Evolutionary conservation across 2,888 invertebrate species (phyloP).

Genomic region (Limnephilus auricula): DNA sequence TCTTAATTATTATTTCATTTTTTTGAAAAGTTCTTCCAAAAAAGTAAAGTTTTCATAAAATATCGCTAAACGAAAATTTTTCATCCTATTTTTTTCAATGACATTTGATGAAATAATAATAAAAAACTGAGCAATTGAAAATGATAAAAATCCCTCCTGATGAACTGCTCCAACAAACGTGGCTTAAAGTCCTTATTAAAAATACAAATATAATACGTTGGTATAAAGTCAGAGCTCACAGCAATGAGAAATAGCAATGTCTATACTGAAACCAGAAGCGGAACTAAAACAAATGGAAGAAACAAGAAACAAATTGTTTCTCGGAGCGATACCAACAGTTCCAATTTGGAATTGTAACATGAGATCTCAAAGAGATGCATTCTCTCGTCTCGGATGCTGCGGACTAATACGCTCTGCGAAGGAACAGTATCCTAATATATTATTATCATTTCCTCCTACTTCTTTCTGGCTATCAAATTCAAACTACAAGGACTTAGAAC

Average conservation of each 20-base stretch:
- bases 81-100: no score
- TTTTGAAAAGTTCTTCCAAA: no score
- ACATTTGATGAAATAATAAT: no score
- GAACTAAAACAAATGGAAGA: conserved; percentile 25
- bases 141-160: not conserved
- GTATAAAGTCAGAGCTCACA: not conserved
- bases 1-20: no score
- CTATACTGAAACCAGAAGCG: conserved; percentile 18
- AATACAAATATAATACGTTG: not conserved
- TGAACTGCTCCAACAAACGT: not conserved
- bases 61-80: no score
- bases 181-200: not conserved
- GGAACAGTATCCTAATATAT: not conserved
- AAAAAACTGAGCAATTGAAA: no score
- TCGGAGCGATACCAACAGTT: conserved; percentile 4
- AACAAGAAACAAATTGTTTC: not conserved
- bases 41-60: no score
- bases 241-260: not conserved
- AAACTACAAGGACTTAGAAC: not conserved
- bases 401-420: not conserved
- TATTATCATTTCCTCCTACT: not conserved
- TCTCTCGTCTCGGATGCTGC: not conserved
- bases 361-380: conserved; percentile 28
- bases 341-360: conserved; percentile 11
- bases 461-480: not conserved